phyloP scores from a whole-genome alignment of 2,113 vertebrate genomes.

The Apteryx mantelli region DNA sequence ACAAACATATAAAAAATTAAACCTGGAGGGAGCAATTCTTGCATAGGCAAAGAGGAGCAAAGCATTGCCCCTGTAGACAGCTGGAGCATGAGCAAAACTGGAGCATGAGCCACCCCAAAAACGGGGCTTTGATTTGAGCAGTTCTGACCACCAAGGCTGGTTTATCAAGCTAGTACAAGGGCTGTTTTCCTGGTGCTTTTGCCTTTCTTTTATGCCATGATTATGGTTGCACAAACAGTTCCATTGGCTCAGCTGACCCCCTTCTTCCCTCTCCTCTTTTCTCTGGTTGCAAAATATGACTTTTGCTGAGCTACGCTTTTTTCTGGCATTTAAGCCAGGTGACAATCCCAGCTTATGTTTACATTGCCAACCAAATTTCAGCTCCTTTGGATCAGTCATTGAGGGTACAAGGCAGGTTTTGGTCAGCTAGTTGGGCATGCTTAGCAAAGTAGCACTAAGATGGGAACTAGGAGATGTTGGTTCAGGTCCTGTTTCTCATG shows the following conservation, averaged over 20 bases:
- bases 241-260: neutral
- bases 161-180: neutral
- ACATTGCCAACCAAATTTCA: neutral
- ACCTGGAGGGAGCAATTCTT: neutral
- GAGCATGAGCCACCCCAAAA: neutral
- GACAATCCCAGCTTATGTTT: neutral
- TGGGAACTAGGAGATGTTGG: neutral
- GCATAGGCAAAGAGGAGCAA: neutral
- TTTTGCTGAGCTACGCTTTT: neutral
- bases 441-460: neutral
- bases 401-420: neutral
- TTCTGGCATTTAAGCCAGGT: neutral
- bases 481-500: neutral
- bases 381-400: rapidly evolving
- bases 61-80: rapidly evolving
- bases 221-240: slow-evolving; percentile 17
- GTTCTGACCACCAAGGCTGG: neutral
- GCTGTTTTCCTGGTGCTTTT: neutral
- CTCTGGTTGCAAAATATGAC: neutral
- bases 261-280: neutral
- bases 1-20: neutral
- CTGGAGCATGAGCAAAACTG: rapidly evolving
- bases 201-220: neutral
- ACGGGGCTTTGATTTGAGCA: neutral
- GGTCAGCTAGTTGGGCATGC: neutral